A percentile compares a stretch with the other conserved stretches of the same genome.
Evolutionary conservation across 2,797 vertebrate species (phyloP).

Genomic region (Hemibagrus guttatus): DNA sequence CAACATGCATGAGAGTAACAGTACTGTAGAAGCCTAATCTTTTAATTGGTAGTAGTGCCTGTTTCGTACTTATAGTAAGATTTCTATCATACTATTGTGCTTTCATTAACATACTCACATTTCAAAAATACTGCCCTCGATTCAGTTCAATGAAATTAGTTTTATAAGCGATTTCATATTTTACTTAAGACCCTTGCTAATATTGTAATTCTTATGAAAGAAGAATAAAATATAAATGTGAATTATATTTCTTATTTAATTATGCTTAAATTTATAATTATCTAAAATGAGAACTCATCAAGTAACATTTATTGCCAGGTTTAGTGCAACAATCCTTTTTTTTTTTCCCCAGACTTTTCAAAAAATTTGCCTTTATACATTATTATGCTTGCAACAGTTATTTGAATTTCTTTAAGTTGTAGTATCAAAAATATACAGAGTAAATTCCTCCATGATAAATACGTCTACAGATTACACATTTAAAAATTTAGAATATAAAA

Average conservation of each 20-base stretch:
- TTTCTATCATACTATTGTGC: background rate
- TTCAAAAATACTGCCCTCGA: background rate
- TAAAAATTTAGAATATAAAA: background rate
- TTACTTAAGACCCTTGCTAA: too few relatives aligned
- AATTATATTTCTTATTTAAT: too few relatives aligned
- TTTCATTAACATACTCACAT: background rate
- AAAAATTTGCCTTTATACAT: too few relatives aligned
- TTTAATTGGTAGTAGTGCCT: background rate
- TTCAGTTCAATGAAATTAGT: background rate
- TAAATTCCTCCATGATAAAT: background rate
- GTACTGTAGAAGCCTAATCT: background rate
- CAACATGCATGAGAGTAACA: background rate
- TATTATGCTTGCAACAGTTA: background rate
- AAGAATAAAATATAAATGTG: too few relatives aligned
- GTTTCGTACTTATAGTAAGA: background rate
- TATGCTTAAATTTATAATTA: too few relatives aligned
- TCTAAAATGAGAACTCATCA: too few relatives aligned
- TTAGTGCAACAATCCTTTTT: too few relatives aligned
- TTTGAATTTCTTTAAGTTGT: background rate
- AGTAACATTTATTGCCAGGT: too few relatives aligned
- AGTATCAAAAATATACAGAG: background rate
- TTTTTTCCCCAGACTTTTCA: too few relatives aligned
- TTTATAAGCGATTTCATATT: too few relatives aligned
- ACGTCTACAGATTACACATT: background rate
- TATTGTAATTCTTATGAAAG: too few relatives aligned